Base-by-base conservation (phyloP, 2,888 invertebrate species). In the Cephus spinipes region DNA sequence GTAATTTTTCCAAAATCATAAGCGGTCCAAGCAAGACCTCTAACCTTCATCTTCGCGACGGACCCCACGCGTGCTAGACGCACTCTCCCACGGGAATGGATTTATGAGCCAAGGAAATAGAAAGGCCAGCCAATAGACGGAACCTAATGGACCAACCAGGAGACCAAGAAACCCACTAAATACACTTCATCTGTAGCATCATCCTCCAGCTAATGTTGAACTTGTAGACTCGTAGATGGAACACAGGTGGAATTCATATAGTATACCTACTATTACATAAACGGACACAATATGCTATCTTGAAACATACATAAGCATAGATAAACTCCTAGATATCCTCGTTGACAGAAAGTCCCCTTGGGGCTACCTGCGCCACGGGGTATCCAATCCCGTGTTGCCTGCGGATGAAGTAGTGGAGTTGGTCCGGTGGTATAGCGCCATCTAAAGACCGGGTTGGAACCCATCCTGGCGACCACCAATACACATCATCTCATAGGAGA, bases 11-110 rank as follows among this genome's bases (percentile, higher is more conserved):
- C 40, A 40, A 40, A 40, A 40, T 40, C 15, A 15, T 40, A 40
- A 40, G 15, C 40, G 15, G 15, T 15, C 6, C 40, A 40, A 40
- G 6, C 40, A 40, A 4, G 40, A 40, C 40, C 80, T 74, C 76
- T 82, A 85, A 89, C 87, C 87, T 85, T 85, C 84, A 83, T 90
- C 87, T 86, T 83, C 75, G 77, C 71, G 77, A 73, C 69, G 77
- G 90, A 89, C 90, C 90, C 89, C 90, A 89, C 90, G 87, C 86
- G 85, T 87, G 85, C 84, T 82, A 84, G 83, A 79, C 84, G 77
- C 79, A 84, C 81, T 87, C 86, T 89, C 86, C 85, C 89, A 89
- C 85, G 87, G 87, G 83, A 40, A 79, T 84, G 80, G 81, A 86
- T 86, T 85, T 85, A 85, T 84, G 81, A 85, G 40, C 79, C 75